Evolutionary conservation across 2,888 invertebrate species (phyloP).

Genomic region (Eulithis testata): DNA sequence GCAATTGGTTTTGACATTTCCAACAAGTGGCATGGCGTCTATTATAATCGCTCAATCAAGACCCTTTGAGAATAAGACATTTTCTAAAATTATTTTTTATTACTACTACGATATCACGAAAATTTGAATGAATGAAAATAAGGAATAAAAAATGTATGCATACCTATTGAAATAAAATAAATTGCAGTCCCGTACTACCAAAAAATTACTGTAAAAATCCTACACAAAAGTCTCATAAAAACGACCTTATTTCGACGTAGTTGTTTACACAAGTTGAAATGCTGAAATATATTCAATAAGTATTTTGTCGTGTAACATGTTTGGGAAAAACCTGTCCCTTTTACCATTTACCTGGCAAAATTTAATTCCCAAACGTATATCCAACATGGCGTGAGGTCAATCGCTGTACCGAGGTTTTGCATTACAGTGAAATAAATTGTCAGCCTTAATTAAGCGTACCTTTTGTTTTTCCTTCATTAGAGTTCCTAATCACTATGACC

Average conservation of each 20-base stretch:
- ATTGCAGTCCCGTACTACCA: too few species aligned
- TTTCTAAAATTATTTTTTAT: too few species aligned
- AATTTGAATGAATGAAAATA: too few species aligned
- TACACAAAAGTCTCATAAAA: too few species aligned
- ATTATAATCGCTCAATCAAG: constrained; percentile 17
- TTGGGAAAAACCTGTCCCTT: constrained; percentile 20
- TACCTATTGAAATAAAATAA: too few species aligned
- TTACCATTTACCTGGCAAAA: constrained; percentile 30
- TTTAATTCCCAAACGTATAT: constrained; percentile 38
- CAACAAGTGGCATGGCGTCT: constrained; percentile 27
- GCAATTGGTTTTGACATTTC: constrained; percentile 39
- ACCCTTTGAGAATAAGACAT: too few species aligned
- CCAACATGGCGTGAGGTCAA: constrained; percentile 38
- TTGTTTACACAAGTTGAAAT: not conserved
- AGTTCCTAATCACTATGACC: constrained; percentile 88
- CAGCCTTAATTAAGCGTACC: constrained; percentile 62
- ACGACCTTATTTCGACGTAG: too few species aligned
- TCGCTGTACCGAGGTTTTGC: constrained; percentile 40
- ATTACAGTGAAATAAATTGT: constrained; percentile 45
- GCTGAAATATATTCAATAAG: not conserved
- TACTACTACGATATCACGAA: too few species aligned
- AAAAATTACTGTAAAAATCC: too few species aligned
- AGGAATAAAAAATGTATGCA: too few species aligned
- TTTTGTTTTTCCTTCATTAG: constrained; percentile 82
- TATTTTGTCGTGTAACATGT: constrained; percentile 1